These are phyloP conservation scores for Gymnocephalus cernua DNA, from an alignment of 2,113 vertebrate genomes.

Conservation along the genomic window DNA sequence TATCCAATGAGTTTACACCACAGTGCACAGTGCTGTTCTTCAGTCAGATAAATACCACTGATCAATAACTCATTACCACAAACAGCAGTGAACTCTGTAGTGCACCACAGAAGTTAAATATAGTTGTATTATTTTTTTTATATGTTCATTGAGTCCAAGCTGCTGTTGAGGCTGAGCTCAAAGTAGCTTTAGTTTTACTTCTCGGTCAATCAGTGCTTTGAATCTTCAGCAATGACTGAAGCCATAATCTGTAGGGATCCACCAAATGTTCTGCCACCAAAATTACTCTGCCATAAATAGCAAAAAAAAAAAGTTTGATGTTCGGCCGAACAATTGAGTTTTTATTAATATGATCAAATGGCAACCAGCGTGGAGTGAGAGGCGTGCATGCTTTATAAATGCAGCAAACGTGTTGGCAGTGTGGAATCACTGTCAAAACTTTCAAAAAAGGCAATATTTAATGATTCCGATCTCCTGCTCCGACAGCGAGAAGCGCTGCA, in stretches of 20 bases:
- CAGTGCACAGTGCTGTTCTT: conserved; percentile 33
- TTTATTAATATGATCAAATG: too few species aligned
- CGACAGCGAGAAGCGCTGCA: too few species aligned
- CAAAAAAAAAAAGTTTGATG: too few species aligned
- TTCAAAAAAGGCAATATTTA: too few species aligned
- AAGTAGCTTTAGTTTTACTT: conserved; percentile 27
- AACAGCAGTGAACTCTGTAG: conserved; percentile 40
- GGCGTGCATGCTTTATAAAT: too few species aligned
- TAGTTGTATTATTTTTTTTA: conserved; percentile 8
- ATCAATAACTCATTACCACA: conserved; percentile 71
- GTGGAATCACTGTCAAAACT: too few species aligned
- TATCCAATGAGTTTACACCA: conserved; percentile 58
- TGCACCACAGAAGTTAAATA: conserved; percentile 43
- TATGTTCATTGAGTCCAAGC: not conserved
- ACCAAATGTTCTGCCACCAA: too few species aligned
- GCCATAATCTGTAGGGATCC: conserved; percentile 9
- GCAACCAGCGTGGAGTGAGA: too few species aligned
- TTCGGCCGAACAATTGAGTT: too few species aligned
- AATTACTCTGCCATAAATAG: too few species aligned
- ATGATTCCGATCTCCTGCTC: too few species aligned
- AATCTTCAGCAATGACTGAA: conserved; percentile 53
- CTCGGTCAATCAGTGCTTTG: conserved; percentile 47
- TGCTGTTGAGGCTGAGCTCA: conserved; percentile 20
- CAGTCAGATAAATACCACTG: conserved; percentile 55
- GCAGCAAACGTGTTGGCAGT: too few species aligned